Base-by-base conservation (phyloP, 37 sponge, comb jelly and placozoan species). In the Oscarella lobularis region DNA sequence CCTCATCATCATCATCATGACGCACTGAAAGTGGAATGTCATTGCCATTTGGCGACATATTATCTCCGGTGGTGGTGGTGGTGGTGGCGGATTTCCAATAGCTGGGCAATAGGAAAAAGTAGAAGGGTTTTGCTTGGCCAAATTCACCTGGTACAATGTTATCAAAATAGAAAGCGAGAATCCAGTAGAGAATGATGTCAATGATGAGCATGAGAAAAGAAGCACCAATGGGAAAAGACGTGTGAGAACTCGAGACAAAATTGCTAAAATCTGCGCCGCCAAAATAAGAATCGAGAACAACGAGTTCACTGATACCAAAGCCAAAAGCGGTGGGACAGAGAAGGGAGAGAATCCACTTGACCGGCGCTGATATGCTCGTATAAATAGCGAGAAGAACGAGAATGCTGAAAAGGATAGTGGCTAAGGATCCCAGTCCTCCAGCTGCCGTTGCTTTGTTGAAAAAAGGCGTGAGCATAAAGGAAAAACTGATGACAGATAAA, bases 151-250 rank as follows among this genome's bases (percentile, higher is more conserved):
- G 79, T 3, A 76, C 5, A 0, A 78, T 41, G 32, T 35, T 29
- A 20, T 78, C 79, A 29, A 78, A 76, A 37, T 78, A 78, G 35
- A 73, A 20, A 3, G 79, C 76, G 33, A 78, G n/a, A 3, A 78
- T 9, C 14, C 39, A 78, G 54, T 78, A 78, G 30, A 78, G 29
- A 36, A 78, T 9, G 30, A 76, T 76, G 35, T 78, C 79, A 41
- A 78, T 3, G 37, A 74, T 3, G 0, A 78, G 76, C 79, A 78
- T 78, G 38, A 76, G 5, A 76, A 36, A 76, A 4, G 31, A 32
- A 14, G 29, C 71, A 68, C 71, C 29, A 32, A 20, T 5, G 6
- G 71, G 71, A 68, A 68, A 68, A 32, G 60, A 48, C 20, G 31
- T 34, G 31, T 68, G 5, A 14, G 5, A 32, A 35, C 35, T 14